Conservation (phyloP, 2,113 vertebrate species). For the Loxodonta africana region DNA sequence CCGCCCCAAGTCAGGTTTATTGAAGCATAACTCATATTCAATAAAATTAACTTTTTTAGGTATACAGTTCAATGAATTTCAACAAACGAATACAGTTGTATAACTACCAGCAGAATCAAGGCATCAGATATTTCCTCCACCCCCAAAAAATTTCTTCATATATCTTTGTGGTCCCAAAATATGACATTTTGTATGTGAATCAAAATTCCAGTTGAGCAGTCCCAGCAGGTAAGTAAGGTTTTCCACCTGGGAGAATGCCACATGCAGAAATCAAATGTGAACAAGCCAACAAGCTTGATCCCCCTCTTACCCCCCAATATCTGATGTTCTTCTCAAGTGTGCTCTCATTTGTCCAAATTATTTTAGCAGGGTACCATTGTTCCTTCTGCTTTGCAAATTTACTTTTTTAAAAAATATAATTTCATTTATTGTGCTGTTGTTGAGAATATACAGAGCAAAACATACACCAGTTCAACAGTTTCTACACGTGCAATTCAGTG, state of each 20-base stretch:
- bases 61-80: background rate
- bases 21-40: background rate
- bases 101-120: background rate
- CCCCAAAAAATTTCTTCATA: background rate
- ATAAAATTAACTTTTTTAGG: background rate
- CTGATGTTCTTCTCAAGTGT: background rate
- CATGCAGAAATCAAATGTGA: background rate
- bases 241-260: background rate
- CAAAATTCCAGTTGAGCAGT: background rate
- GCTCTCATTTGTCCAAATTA: background rate
- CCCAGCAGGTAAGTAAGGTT: background rate
- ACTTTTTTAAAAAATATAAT: background rate
- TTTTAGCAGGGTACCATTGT: background rate
- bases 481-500: no score
- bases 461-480: no score
- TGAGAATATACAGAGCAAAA: no score
- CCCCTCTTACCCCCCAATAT: background rate
- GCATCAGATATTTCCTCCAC: background rate
- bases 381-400: constrained; percentile 14
- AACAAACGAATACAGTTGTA: background rate
- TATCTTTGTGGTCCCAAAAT: background rate
- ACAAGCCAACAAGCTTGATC: background rate
- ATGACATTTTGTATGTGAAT: background rate
- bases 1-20: background rate
- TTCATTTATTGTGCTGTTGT: background rate